A percentile compares a stretch with the other conserved stretches of the same genome.
These are phyloP conservation scores for Todiramphus saurophagus DNA, from an alignment of 2,113 vertebrate species.

Conservation along the genomic window DNA sequence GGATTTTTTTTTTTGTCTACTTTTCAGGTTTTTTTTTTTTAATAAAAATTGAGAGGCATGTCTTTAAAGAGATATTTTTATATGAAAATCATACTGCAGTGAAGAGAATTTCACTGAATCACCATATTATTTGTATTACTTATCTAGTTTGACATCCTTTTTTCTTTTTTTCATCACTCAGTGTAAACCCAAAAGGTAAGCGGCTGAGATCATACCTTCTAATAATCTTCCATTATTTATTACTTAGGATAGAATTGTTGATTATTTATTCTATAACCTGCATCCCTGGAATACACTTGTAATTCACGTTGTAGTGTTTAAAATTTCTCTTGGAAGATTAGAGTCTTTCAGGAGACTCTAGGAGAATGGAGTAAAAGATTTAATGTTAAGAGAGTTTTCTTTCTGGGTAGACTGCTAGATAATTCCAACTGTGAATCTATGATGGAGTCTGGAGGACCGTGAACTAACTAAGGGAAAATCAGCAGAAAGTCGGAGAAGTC, in stretches of 20 bases:
- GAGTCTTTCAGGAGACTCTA: neutral
- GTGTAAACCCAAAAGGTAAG: constrained; percentile 35
- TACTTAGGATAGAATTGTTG: neutral
- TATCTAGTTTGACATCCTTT: neutral
- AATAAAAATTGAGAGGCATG: neutral
- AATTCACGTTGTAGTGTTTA: neutral
- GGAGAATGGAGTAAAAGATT: neutral
- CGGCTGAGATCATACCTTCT: constrained; percentile 37
- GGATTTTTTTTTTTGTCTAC: neutral
- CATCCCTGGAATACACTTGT: neutral
- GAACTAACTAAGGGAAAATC: neutral
- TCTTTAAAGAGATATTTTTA: neutral
- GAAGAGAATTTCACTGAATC: neutral
- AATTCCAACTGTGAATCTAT: neutral
- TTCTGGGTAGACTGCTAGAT: neutral
- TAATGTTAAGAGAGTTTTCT: neutral
- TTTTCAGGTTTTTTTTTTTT: constrained; percentile 17
- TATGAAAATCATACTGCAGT: neutral
- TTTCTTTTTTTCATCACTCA: neutral
- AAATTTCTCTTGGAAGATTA: neutral
- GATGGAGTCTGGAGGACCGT: neutral
- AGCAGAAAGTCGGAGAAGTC: neutral
- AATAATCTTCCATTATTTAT: constrained; percentile 30
- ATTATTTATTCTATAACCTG: neutral
- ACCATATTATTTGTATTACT: neutral